A percentile compares a stretch with the other conserved stretches of the same genome.
These are phyloP conservation scores for Microhierax caerulescens DNA, from an alignment of 2,797 vertebrate genomes.

Conservation along the genomic window DNA sequence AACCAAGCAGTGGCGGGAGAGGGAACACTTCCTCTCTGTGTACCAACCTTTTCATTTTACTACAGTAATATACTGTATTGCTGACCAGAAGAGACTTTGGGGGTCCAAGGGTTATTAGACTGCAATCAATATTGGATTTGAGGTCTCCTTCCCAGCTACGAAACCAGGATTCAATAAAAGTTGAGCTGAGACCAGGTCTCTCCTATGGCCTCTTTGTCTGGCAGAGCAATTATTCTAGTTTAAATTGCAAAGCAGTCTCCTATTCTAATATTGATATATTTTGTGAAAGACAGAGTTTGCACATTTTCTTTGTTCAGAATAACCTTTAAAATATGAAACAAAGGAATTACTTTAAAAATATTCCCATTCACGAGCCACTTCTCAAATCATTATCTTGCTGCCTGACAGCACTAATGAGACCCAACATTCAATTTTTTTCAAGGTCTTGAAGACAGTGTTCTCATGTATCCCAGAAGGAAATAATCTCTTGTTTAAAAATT, in stretches of 20 bases:
- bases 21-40: not conserved
- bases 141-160: not conserved
- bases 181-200: not conserved
- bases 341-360: conserved; percentile 5
- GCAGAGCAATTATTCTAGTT: not conserved
- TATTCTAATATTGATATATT: conserved; percentile 11
- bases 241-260: not conserved
- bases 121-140: not conserved
- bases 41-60: not conserved
- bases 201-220: not conserved
- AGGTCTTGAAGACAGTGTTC: not conserved
- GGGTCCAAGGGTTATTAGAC: not conserved
- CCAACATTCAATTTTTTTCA: not conserved
- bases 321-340: conserved; percentile 47
- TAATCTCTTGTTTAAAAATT: conserved; percentile 30
- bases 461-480: not conserved
- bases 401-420: not conserved
- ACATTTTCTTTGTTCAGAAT: conserved; percentile 8
- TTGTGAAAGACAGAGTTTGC: conserved; percentile 2
- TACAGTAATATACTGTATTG: not conserved
- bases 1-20: not conserved
- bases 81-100: not conserved
- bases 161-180: not conserved
- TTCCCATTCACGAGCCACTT: not conserved
- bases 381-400: not conserved